These are phyloP conservation scores for Cryptotis parvus DNA, from an alignment of 2,113 vertebrate genomes.

Conservation along the genomic window DNA sequence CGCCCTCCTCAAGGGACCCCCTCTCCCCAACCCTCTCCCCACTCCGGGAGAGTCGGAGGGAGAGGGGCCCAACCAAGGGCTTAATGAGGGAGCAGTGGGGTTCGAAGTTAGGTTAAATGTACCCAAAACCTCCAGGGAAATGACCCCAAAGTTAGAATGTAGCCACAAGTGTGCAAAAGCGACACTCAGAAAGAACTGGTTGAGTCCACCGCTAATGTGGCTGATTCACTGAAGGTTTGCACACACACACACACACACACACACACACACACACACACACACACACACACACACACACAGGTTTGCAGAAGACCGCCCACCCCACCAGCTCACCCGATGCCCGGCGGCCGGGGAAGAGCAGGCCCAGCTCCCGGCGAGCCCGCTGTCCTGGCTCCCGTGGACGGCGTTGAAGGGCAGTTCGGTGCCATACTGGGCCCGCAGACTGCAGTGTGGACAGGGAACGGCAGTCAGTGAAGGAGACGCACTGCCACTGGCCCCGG, in stretches of 20 bases:
- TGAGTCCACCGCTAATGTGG: background rate
- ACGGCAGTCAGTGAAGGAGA: constrained; percentile 39
- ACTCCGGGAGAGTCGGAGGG: too few species aligned
- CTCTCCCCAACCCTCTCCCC: too few species aligned
- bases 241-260: too few species aligned
- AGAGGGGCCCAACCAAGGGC: background rate
- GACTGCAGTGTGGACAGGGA: constrained; percentile 82
- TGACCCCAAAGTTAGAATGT: background rate
- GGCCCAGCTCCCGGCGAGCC: constrained; percentile 91
- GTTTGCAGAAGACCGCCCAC: background rate
- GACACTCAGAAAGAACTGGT: background rate
- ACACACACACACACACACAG: too few species aligned
- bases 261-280: background rate
- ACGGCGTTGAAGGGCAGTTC: constrained; percentile 90
- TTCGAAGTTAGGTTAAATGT: background rate
- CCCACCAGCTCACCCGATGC: constrained; percentile 50
- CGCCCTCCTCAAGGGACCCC: too few species aligned
- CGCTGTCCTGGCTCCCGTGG: constrained; percentile 89
- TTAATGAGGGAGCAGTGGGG: background rate
- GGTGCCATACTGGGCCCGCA: constrained; percentile 92
- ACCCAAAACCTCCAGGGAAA: too few species aligned
- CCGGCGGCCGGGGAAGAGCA: constrained; percentile 91
- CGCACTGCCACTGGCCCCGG: background rate
- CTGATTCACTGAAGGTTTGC: background rate
- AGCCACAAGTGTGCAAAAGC: background rate